Percentiles rank a stretch among this genome's conserved stretches.
Evolutionary conservation across 2,888 invertebrate genomes (phyloP).

Genomic region (Agrotis ipsilon): DNA sequence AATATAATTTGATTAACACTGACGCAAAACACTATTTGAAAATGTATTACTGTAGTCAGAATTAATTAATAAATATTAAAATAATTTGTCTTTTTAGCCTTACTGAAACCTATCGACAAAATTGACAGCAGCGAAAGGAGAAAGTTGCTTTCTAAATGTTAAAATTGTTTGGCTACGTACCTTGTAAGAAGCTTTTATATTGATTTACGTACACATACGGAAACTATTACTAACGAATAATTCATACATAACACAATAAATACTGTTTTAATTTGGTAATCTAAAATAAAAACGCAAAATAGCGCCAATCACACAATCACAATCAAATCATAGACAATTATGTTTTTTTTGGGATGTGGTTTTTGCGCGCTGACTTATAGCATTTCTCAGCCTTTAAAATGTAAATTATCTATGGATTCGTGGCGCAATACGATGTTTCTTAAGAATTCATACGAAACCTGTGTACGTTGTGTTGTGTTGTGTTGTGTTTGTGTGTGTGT

Average conservation of each 20-base stretch:
- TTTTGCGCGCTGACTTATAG: conserved; percentile 3
- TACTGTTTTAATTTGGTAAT: conserved; percentile 36
- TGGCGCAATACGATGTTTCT: too few relatives aligned
- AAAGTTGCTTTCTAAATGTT: conserved; percentile 73
- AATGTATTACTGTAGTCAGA: neutral
- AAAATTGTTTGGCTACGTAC: conserved; percentile 53
- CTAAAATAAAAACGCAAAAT: conserved; percentile 64
- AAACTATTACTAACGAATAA: conserved; percentile 32
- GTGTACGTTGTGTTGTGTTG: too few relatives aligned
- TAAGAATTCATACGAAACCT: too few relatives aligned
- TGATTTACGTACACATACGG: conserved; percentile 21
- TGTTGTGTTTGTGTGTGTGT: too few relatives aligned
- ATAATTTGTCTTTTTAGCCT: conserved; percentile 18
- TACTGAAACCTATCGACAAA: conserved; percentile 54
- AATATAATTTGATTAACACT: neutral
- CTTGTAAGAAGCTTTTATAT: conserved; percentile 36
- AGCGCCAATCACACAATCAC: conserved; percentile 74
- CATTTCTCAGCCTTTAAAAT: too few relatives aligned
- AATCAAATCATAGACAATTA: conserved; percentile 60
- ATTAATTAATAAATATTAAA: neutral
- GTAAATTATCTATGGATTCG: too few relatives aligned
- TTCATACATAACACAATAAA: conserved; percentile 49
- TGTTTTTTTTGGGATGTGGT: conserved; percentile 9
- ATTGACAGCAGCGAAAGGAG: conserved; percentile 72
- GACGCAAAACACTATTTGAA: conserved; percentile 9